phyloP scores from a whole-genome alignment of 2,888 invertebrate species.

The Troides oblongomaculatus region DNA sequence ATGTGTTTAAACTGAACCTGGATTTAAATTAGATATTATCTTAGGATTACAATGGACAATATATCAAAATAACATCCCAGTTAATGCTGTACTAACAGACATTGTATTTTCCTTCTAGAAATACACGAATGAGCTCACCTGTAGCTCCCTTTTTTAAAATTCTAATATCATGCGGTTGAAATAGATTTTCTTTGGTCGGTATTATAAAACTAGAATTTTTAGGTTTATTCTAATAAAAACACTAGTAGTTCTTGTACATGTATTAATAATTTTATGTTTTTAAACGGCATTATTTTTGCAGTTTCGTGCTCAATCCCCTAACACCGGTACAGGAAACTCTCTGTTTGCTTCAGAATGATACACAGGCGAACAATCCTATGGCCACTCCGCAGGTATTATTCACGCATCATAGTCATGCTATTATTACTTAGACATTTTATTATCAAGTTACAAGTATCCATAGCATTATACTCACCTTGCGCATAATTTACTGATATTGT shows the following conservation, averaged over 20 bases:
- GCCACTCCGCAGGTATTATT: constrained; percentile 84
- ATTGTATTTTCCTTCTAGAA: no score
- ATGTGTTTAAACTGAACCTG: constrained; percentile 6
- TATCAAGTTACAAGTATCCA: not conserved
- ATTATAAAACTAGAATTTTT: no score
- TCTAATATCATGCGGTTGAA: no score
- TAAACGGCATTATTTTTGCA: constrained; percentile 64
- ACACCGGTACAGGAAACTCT: constrained; percentile 95
- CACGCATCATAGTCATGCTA: not conserved
- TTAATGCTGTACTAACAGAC: no score
- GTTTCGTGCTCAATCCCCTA: constrained; percentile 94
- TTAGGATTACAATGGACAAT: not conserved
- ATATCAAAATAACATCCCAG: no score
- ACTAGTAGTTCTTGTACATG: not conserved
- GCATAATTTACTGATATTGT: not conserved
- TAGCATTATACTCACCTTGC: not conserved
- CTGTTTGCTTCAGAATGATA: constrained; percentile 95
- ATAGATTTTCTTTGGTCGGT: no score
- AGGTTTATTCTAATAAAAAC: no score
- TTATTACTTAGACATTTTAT: not conserved
- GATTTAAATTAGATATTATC: not conserved
- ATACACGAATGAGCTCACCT: no score
- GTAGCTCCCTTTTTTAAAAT: no score
- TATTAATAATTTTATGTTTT: not conserved
- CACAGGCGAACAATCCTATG: constrained; percentile 93